A percentile compares a stretch with the other conserved stretches of the same genome.
Evolutionary conservation across 2,113 vertebrate species (phyloP).

Genomic region (Scartelaos histophorus): DNA sequence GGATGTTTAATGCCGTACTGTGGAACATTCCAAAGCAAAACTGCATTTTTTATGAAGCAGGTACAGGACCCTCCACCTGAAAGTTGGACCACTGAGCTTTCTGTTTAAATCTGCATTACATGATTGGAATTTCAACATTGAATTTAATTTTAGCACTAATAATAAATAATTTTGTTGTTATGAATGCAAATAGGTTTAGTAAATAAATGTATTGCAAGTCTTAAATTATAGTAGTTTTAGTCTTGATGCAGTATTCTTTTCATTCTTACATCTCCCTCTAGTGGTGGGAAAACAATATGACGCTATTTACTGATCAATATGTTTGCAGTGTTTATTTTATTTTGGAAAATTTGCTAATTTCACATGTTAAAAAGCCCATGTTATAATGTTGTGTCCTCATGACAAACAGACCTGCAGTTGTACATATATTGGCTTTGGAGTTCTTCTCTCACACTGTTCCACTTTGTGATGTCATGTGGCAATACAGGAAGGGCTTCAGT

Average conservation of each 20-base stretch:
- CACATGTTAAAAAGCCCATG: too few relatives aligned
- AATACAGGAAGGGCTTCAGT: too few relatives aligned
- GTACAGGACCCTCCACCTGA: too few relatives aligned
- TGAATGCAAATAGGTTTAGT: background rate
- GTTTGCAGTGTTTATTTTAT: background rate
- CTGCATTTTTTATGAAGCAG: too few relatives aligned
- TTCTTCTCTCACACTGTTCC: too few relatives aligned
- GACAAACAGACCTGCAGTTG: too few relatives aligned
- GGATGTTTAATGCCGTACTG: too few relatives aligned
- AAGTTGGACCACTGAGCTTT: background rate
- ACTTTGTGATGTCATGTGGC: too few relatives aligned
- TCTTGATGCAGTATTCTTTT: slow-evolving; percentile 3
- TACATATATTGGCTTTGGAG: too few relatives aligned
- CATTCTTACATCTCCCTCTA: slow-evolving; percentile 54
- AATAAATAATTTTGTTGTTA: background rate
- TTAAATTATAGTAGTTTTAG: slow-evolving; percentile 2
- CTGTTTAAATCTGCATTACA: background rate
- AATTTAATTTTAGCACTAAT: background rate
- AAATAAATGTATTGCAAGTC: background rate
- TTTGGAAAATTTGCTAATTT: background rate
- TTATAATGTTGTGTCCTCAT: too few relatives aligned
- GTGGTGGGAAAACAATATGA: slow-evolving; percentile 38
- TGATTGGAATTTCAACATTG: background rate
- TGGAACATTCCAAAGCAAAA: too few relatives aligned
- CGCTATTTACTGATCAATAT: background rate